Percentiles rank a stretch among this genome's conserved stretches.
Conservation (phyloP, 2,888 invertebrate species). For the Pterostichus madidus region DNA sequence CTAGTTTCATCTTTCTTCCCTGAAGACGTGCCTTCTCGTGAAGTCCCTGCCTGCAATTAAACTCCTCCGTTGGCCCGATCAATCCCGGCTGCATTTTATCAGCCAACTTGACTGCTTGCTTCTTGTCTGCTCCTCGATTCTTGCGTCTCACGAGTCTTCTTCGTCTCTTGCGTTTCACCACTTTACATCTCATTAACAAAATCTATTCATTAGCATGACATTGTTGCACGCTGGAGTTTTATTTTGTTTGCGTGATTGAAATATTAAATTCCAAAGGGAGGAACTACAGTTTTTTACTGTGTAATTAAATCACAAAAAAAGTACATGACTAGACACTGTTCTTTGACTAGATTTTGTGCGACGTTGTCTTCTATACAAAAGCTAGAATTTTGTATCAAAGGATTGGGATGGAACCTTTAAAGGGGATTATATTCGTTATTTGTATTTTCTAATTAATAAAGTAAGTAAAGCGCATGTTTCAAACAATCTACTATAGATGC, state of each 20-base stretch:
- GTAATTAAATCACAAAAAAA: neutral
- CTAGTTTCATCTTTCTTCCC: too few species aligned
- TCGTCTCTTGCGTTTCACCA: neutral
- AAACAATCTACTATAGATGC: too few species aligned
- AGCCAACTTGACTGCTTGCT: neutral
- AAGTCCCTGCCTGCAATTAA: conserved; percentile 5
- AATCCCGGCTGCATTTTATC: conserved; percentile 14
- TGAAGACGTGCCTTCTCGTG: neutral
- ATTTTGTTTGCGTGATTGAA: conserved; percentile 31
- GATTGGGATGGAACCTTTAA: too few species aligned
- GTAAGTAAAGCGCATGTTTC: too few species aligned
- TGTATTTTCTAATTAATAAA: too few species aligned
- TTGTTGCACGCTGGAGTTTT: neutral
- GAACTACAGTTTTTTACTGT: neutral
- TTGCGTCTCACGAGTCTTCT: neutral
- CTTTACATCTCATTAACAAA: conserved; percentile 43
- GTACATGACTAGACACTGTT: neutral
- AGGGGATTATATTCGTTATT: too few species aligned
- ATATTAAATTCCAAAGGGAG: conserved; percentile 33
- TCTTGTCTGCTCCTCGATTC: neutral
- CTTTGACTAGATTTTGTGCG: neutral
- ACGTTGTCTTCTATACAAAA: too few species aligned
- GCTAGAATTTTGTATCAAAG: too few species aligned
- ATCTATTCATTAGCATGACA: conserved; percentile 50
- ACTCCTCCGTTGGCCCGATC: neutral